Percentiles rank a stretch among this genome's conserved stretches.
Conservation (phyloP, 2,113 vertebrate species). For the Vimba vimba region DNA sequence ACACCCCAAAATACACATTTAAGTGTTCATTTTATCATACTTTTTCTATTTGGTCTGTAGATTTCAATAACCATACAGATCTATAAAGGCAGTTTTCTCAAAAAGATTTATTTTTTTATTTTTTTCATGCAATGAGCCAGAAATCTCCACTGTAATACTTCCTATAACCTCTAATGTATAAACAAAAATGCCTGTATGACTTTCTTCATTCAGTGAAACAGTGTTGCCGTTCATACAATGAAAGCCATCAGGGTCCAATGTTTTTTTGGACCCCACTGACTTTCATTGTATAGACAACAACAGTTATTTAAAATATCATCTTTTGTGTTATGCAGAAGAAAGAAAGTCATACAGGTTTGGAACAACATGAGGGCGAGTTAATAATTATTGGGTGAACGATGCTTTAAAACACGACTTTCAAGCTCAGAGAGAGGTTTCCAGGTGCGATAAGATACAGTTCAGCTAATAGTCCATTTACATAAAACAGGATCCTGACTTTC, state of each 20-base stretch:
- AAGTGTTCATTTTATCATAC: neutral
- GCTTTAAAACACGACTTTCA: slow-evolving; percentile 1
- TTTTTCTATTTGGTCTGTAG: neutral
- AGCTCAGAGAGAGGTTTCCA: neutral
- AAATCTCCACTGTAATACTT: neutral
- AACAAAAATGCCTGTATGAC: neutral
- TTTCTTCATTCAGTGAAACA: neutral
- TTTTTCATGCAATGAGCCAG: neutral
- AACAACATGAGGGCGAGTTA: neutral
- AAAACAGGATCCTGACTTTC: slow-evolving; percentile 59
- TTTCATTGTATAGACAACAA: neutral
- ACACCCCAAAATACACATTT: neutral
- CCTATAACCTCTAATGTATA: too few relatives aligned
- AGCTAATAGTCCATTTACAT: slow-evolving; percentile 52
- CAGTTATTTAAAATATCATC: neutral
- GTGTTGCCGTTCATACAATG: neutral
- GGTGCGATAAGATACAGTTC: slow-evolving; percentile 64
- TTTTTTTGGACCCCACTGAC: neutral
- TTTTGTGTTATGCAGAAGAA: neutral
- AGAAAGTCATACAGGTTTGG: neutral
- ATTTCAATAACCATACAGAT: neutral
- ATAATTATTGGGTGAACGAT: neutral
- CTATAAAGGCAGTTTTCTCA: neutral
- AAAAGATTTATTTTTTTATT: neutral
- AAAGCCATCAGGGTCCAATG: neutral